Evolutionary conservation across 2,888 invertebrate species (phyloP).

Genomic region (Drosophila ochracea): DNA sequence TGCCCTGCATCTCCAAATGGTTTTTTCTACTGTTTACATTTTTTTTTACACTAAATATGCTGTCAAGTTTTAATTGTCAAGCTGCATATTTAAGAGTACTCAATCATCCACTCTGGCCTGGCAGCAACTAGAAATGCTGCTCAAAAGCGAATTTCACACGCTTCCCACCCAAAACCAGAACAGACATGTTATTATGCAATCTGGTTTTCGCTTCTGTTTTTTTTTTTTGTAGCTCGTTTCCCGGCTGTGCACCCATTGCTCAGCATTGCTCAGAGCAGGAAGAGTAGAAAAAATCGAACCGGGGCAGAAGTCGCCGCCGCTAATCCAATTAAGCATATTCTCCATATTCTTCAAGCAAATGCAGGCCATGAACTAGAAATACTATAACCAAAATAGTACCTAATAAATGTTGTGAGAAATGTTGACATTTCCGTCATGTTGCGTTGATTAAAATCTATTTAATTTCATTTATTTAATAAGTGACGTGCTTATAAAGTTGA

Average conservation of each 20-base stretch:
- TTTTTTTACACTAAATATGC: not conserved
- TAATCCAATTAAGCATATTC: conserved; percentile 78
- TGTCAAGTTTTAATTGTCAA: conserved; percentile 33
- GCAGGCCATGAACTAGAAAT: conserved; percentile 76
- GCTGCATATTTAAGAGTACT: conserved; percentile 16
- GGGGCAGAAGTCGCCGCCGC: conserved; percentile 47
- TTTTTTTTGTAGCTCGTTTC: conserved; percentile 33
- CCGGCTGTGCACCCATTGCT: conserved; percentile 46
- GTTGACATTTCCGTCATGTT: conserved; percentile 75
- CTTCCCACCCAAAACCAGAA: conserved; percentile 10
- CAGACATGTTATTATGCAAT: conserved; percentile 66
- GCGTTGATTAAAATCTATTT: conserved; percentile 64
- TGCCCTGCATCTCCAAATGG: conserved; percentile 84
- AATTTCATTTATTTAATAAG: conserved; percentile 48
- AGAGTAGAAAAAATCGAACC: conserved; percentile 26
- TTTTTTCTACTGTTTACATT: not conserved
- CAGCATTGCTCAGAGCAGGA: conserved; percentile 28
- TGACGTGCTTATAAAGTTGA: conserved; percentile 13
- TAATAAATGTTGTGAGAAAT: conserved; percentile 27
- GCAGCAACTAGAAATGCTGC: conserved; percentile 24
- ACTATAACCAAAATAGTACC: conserved; percentile 26
- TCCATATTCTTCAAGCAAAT: conserved; percentile 67
- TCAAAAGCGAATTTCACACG: conserved; percentile 37
- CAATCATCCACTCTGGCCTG: conserved; percentile 50
- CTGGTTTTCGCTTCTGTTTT: conserved; percentile 38